Base-by-base conservation (phyloP, 2,888 invertebrate genomes). In the Leptura quadrifasciata region DNA sequence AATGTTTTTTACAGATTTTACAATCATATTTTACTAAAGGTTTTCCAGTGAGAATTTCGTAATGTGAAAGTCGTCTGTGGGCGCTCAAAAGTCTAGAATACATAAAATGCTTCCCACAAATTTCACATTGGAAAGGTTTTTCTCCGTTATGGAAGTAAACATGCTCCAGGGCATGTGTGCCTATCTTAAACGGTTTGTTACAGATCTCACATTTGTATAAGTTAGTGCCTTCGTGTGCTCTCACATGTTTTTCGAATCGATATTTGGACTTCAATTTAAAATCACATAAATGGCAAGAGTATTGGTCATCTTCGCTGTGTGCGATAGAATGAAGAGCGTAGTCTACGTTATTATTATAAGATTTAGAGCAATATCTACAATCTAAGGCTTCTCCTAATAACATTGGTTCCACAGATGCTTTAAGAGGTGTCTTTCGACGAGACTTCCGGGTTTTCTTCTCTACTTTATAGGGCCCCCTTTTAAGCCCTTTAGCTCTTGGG, bases 91-190 rank as follows among this genome's bases (percentile, higher is more conserved):
- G 91, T 79, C 91, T 90, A 18, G 86, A 86, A 72, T 85, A 86
- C 78, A 90, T 90, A 72, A 91, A 91, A n/a, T 90, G 89, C 75
- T 91, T 91, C 75, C 90, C 89, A 81, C 91, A 91, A 12, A 91
- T 89, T 77, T 91, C 90, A 84, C 91, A 91, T 77, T 90, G 90
- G 83, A 91, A 91, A 58, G 91, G 90, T 79, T 90, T 87, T 65
- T 88, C 87, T 0, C 87, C 85, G 39, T 85, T 87, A 73, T 88
- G 88, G 58, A 85, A 85, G 69, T 85, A 83, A 18, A 85, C 82
- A 73, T 88, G 88, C 69, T 86, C 85, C 8, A 85, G 79, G 6
- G 86, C 84, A 24, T 87, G 86, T 1, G 85, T 85, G 69, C 85
- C 85, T 5, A 85, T 86, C 3, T 76, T 76, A 68, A 79, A 79